A percentile compares a stretch with the other conserved stretches of the same genome.
Evolutionary conservation across 2,888 invertebrate species (phyloP).

Genomic region (Neocrepidodera transversa): DNA sequence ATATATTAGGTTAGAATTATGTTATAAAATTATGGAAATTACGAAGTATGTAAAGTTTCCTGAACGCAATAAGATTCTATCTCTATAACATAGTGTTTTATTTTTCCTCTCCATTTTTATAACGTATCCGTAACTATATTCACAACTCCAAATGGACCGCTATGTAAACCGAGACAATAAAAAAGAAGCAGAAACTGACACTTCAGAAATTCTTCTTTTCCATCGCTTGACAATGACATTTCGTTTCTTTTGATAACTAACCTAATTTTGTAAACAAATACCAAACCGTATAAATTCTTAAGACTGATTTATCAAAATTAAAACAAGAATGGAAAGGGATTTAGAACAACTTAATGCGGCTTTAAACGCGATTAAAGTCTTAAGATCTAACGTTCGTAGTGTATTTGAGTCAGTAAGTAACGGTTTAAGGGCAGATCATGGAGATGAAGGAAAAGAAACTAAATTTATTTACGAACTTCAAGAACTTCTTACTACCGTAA

Average conservation of each 20-base stretch:
- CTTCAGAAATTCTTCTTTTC: too few species aligned
- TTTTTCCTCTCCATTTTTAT: constrained; percentile 6
- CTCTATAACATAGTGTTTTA: constrained; percentile 48
- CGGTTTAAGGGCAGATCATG: constrained; percentile 79
- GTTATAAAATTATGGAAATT: constrained; percentile 56
- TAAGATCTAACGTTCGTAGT: constrained; percentile 83
- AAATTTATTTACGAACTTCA: constrained; percentile 80
- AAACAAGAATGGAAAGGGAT: constrained; percentile 55
- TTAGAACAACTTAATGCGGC: constrained; percentile 78
- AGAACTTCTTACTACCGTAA: constrained; percentile 80
- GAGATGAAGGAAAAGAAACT: constrained; percentile 79
- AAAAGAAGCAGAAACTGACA: too few species aligned
- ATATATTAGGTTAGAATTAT: constrained; percentile 56
- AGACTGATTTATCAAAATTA: too few species aligned
- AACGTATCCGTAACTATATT: too few species aligned
- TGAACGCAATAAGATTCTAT: constrained; percentile 65
- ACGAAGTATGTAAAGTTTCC: constrained; percentile 63
- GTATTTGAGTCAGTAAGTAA: constrained; percentile 87
- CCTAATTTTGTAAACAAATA: too few species aligned
- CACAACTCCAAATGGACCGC: too few species aligned
- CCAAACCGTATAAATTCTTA: too few species aligned
- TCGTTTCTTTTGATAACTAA: too few species aligned
- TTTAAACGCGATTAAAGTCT: constrained; percentile 75
- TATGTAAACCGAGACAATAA: too few species aligned
- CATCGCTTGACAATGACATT: too few species aligned